Evolutionary conservation across 2,888 invertebrate species (phyloP), one percentile per base, ranked within the genome.

Genomic region (Eilema caniola): DNA sequence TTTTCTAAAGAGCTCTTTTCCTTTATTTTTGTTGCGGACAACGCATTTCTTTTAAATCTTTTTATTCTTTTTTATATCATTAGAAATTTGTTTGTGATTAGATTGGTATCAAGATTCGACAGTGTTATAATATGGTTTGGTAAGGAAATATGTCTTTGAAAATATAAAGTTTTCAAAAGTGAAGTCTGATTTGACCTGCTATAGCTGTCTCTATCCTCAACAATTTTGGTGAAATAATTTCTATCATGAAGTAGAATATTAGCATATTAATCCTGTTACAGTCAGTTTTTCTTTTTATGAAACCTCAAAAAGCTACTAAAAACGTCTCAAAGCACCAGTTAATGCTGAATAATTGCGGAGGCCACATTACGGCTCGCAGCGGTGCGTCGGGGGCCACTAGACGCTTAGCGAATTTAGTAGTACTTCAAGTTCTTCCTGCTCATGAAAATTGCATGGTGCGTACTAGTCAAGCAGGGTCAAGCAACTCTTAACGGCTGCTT

Each of bases 161-260:
- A n/a, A n/a, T n/a, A n/a, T n/a, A n/a, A n/a, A n/a, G n/a, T n/a
- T n/a, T n/a, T n/a, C n/a, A n/a, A n/a, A n/a, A n/a, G n/a, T n/a
- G n/a, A n/a, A n/a, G n/a, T n/a, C n/a, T n/a, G n/a, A n/a, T n/a
- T n/a, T n/a, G n/a, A n/a, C n/a, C n/a, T n/a, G n/a, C n/a, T n/a
- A n/a, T n/a, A n/a, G n/a, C n/a, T n/a, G n/a, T n/a, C n/a, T n/a
- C n/a, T n/a, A n/a, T n/a, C n/a, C n/a, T n/a, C n/a, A n/a, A n/a
- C n/a, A n/a, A 53, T 53, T 53, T 53, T n/a, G 53, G 0, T 2
- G 2, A 53, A 53, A 53, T 10, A 7, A 1, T 53, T n/a, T 20
- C 53, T n/a, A 53, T n/a, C n/a, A n/a, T n/a, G n/a, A 53, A 53
- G 53, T 53, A n/a, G 53, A 53, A 53, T n/a, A 53, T 53, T 53